A percentile compares a stretch with the other conserved stretches of the same genome.
These are phyloP conservation scores for Brachionus koreanus DNA, from an alignment of 1,140 invertebrate species.

Conservation along the genomic window DNA sequence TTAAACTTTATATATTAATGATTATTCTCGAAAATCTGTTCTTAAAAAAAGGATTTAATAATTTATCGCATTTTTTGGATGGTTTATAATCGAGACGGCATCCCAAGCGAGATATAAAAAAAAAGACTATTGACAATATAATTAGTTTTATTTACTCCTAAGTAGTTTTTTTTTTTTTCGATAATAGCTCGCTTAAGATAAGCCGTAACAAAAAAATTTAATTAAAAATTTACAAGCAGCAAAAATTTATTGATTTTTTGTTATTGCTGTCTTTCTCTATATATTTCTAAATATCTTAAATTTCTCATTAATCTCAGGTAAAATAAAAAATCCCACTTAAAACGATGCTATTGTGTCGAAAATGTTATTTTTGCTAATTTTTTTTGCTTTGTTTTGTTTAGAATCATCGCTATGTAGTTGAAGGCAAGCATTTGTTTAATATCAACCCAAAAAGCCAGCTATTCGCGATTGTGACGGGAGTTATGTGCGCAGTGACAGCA, in stretches of 20 bases:
- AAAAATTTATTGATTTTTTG: background rate
- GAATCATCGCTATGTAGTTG: background rate
- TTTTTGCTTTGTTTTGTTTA: background rate
- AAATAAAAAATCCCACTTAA: background rate
- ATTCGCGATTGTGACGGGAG: background rate
- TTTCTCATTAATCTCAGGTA: conserved; percentile 18
- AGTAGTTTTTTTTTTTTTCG: conserved; percentile 27
- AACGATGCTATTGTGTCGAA: background rate
- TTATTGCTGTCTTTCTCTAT: background rate
- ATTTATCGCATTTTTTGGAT: background rate
- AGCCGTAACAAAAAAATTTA: conserved; percentile 10
- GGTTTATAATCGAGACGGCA: background rate
- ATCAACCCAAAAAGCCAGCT: background rate
- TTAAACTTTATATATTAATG: background rate
- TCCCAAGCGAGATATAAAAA: background rate
- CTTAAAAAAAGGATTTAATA: background rate
- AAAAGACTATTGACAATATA: conserved; percentile 29
- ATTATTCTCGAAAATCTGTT: background rate
- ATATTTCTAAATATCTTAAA: background rate
- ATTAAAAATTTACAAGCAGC: conserved; percentile 36
- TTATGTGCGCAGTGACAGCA: background rate
- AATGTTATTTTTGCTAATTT: background rate
- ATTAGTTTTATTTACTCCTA: conserved; percentile 22
- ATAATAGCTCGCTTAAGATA: conserved; percentile 15
- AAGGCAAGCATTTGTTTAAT: background rate